A percentile compares a stretch with the other conserved stretches of the same genome.
Evolutionary conservation across 2,797 vertebrate species (phyloP).

Genomic region (Leptatherina wallacei): DNA sequence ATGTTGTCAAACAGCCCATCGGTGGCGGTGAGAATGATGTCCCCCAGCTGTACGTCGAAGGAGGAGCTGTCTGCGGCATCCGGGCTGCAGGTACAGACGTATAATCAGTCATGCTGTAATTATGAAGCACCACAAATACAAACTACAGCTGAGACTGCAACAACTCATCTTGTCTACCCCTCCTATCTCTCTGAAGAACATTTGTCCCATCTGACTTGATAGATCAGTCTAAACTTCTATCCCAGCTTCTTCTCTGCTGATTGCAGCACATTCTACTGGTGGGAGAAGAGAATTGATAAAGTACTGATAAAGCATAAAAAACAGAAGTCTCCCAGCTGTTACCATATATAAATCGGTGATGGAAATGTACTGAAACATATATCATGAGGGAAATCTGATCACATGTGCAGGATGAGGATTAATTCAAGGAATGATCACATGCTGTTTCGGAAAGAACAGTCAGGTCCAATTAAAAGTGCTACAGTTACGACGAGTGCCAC

Average conservation of each 20-base stretch:
- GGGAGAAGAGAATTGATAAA: neutral
- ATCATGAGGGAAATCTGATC: constrained; percentile 3
- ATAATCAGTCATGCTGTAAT: constrained; percentile 7
- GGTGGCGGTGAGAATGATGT: constrained; percentile 97
- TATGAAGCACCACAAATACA: neutral
- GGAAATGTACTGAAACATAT: neutral
- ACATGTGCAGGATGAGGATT: constrained; percentile 7
- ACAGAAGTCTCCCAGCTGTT: no score
- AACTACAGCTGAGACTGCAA: neutral
- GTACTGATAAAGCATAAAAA: neutral
- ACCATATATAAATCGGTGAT: neutral
- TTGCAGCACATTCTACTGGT: constrained; percentile 4
- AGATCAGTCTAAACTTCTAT: neutral
- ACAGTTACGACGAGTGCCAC: constrained; percentile 3
- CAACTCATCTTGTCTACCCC: neutral
- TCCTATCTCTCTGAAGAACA: neutral
- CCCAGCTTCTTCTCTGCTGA: neutral
- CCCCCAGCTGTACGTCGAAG: constrained; percentile 96
- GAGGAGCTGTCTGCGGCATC: constrained; percentile 96
- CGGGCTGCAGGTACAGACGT: constrained; percentile 81
- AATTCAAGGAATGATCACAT: constrained; percentile 28
- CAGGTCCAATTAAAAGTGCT: constrained; percentile 9
- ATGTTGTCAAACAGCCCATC: constrained; percentile 99
- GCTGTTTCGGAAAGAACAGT: constrained; percentile 35
- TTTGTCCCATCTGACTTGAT: neutral